These are phyloP conservation scores for Platerodrilus igneus DNA, from an alignment of 2,888 invertebrate genomes.

Conservation along the genomic window DNA sequence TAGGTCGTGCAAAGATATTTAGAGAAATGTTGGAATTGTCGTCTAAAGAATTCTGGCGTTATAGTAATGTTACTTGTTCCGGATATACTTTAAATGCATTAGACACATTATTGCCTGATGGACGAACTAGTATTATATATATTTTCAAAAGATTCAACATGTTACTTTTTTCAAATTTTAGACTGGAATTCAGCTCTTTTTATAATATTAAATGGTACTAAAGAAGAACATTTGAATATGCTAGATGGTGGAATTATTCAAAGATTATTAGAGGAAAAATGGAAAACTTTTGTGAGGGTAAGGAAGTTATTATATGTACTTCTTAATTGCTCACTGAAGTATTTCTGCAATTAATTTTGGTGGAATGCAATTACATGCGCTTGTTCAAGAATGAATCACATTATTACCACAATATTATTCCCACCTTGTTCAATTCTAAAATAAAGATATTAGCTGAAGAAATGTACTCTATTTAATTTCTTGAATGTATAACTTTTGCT, in stretches of 20 bases:
- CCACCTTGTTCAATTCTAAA: background rate
- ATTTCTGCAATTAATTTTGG: too few species aligned
- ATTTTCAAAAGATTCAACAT: background rate
- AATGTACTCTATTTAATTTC: too few species aligned
- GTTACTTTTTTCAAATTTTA: too few species aligned
- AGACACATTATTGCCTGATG: slow-evolving; percentile 92
- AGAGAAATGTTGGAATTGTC: slow-evolving; percentile 96
- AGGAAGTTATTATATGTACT: slow-evolving; percentile 26
- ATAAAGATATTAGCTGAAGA: too few species aligned
- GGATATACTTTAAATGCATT: slow-evolving; percentile 95
- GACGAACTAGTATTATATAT: slow-evolving; percentile 76
- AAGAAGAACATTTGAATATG: slow-evolving; percentile 98
- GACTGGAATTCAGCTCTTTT: slow-evolving; percentile 99
- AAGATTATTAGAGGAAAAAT: slow-evolving; percentile 93
- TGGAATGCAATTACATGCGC: too few species aligned
- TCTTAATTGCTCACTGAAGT: too few species aligned
- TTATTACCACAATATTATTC: background rate
- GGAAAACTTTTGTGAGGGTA: slow-evolving; percentile 97
- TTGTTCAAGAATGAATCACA: background rate
- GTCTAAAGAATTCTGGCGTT: slow-evolving; percentile 95
- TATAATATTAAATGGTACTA: slow-evolving; percentile 95
- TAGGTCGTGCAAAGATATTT: slow-evolving; percentile 88
- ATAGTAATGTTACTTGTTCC: slow-evolving; percentile 97
- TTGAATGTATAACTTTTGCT: too few species aligned
- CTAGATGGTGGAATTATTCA: slow-evolving; percentile 97